Evolutionary conservation across 2,888 invertebrate species (phyloP).

Genomic region (Perdita meconis): DNA sequence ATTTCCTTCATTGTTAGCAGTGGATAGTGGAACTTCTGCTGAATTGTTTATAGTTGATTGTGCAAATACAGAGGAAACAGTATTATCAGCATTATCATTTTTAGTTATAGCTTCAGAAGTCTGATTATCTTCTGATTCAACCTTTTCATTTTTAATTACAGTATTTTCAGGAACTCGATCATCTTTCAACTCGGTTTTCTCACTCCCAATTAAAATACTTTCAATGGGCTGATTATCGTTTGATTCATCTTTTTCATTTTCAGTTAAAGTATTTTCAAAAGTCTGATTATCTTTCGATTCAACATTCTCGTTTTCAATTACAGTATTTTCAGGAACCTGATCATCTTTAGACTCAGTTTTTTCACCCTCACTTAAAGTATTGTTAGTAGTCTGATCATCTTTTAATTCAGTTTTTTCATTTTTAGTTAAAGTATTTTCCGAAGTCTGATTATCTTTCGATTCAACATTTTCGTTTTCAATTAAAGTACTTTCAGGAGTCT

Average conservation of each 20-base stretch:
- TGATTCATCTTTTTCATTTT: no score
- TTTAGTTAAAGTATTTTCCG: conserved; percentile 36
- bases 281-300: conserved; percentile 2
- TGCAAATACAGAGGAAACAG: conserved; percentile 16
- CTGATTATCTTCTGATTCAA: neutral
- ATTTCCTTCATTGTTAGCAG: neutral
- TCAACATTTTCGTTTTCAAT: neutral
- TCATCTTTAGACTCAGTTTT: neutral
- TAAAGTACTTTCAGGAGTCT: neutral
- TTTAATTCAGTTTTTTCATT: no score
- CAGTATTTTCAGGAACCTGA: neutral
- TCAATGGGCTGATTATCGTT: no score
- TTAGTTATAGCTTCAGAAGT: conserved; percentile 24
- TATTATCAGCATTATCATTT: conserved; percentile 18
- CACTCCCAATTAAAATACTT: no score
- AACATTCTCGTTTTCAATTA: neutral
- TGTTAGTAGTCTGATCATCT: no score
- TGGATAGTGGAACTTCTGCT: neutral
- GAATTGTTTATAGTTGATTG: neutral
- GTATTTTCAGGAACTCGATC: neutral
- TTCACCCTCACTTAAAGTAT: no score
- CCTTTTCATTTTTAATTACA: neutral
- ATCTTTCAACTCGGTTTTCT: conserved; percentile 1
- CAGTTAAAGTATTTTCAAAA: conserved; percentile 35
- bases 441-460: conserved; percentile 4